Base-by-base conservation (phyloP, 1,140 invertebrate genomes). In the Philotrypesis tridentata region DNA sequence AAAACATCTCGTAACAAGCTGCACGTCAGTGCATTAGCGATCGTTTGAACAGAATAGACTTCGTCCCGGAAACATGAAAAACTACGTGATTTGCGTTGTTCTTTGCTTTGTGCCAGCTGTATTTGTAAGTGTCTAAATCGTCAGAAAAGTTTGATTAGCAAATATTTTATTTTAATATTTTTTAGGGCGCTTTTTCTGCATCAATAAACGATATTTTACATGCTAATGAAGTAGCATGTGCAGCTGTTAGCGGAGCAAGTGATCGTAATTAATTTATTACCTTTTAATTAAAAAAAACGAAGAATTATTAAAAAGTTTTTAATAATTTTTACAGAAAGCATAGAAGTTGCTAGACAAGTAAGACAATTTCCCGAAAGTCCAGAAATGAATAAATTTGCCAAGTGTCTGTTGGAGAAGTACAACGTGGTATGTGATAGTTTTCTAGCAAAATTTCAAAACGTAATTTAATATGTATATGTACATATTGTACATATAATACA, bases 341-440 rank as follows among this genome's bases (percentile, higher is more conserved):
- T 73, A 6, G 71, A 73, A 48, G n/a, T 23, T 11, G 71, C 40
- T 27, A 72, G 70, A 27, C 14, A 25, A 48, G 29, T 21, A 4
- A 17, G 7, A 9, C 7, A 43, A 43, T 2, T 72, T 72, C 37
- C 37, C 9, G 9, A 72, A 12, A 72, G 17, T 48, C 17, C 21
- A 9, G 23, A 43, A 60, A 17, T 74, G 48, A 27, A 60, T 60
- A 17, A 3, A 27, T 74, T 55, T 29, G 23, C 72, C 0, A 23
- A 60, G 17, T 74, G 72, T 21, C 29, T 74, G 43, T 7, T 74
- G 43, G 27, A 31, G 29, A 60, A 17, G 12, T 60, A 27, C n/a
- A 60, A 60, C 12, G 25, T 74, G 3, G 72, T 74, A 55, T 7
- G 72, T 74, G 14, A n/a, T n/a, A n/a, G n/a, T n/a, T n/a, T n/a